Base-by-base conservation (phyloP, 2,113 vertebrate species). In the Phoenicopterus ruber region DNA sequence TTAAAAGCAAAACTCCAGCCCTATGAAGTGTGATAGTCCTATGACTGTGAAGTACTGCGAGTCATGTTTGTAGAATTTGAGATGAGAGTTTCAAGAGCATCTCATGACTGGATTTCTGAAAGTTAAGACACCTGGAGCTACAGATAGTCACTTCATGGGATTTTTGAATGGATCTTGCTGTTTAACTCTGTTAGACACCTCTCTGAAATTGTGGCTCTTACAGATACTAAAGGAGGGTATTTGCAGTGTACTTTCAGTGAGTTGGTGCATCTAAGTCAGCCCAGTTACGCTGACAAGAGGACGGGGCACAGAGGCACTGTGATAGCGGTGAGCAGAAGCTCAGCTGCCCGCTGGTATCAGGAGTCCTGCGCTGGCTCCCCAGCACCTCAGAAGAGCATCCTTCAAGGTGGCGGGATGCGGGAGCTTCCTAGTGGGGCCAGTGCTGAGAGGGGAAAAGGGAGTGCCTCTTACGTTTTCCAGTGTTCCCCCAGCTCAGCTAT, bases 381-480 rank as follows among this genome's bases (percentile, higher is more conserved):
- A 0, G 25, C n/a, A 31, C 14, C 29, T 40, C 47, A 13, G 32
- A 65, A 65, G 40, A 69, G 69, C 59, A 40, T 73, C 67, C 77
- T 50, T 38, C 31, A 10, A 28, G 61, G 21, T 49, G 42, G 13
- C 1, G 13, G 83, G 22, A 21, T 44, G 32, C 2, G 6, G 55
- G 55, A 70, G n/a, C 47, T 50, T 62, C 83, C 62, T n/a, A 6
- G 47, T 9, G 29, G n/a, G n/a, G 31, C 31, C 49, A 38, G 13
- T 46, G 63, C 34, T 18, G 71, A 40, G 57, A 50, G 29, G 19
- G 26, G 34, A 47, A 62, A 31, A 49, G 25, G 31, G 42, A 50
- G 9, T 4, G 6, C 0, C 0, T 62, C 49, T 70, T 32, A 13
- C 0, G 1, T 74, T 82, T 29, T 19, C 32, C 40, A 13, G 8